phyloP scores from a whole-genome alignment of 2,113 vertebrate species.

The Pangasianodon gigas region DNA sequence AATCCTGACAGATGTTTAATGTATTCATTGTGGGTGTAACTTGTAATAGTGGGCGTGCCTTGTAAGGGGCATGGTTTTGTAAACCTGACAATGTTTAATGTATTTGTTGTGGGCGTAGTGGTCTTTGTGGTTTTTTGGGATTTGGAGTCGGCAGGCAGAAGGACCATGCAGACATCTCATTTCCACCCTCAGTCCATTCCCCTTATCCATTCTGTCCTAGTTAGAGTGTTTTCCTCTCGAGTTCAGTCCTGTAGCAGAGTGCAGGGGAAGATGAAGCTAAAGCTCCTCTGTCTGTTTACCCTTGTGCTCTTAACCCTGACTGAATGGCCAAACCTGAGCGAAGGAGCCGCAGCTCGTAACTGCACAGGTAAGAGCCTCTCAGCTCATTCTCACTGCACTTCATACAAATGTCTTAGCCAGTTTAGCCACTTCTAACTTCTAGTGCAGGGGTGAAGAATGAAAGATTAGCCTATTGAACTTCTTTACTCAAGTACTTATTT shows the following conservation, averaged over 20 bases:
- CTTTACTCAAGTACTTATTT: not conserved
- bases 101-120: too few species aligned
- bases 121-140: not conserved
- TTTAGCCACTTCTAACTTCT: not conserved
- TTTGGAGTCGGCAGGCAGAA: not conserved
- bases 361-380: constrained; percentile 48
- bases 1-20: too few species aligned
- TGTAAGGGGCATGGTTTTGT: too few species aligned
- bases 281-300: not conserved
- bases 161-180: constrained; percentile 13
- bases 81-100: too few species aligned
- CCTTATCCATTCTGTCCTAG: constrained; percentile 2
- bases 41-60: too few species aligned
- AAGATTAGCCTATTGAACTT: not conserved
- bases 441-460: not conserved
- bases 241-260: constrained; percentile 19
- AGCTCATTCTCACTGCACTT: not conserved
- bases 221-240: not conserved
- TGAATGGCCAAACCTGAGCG: constrained; percentile 30
- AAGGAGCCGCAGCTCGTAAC: constrained; percentile 39
- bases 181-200: not conserved
- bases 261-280: constrained; percentile 44
- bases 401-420: not conserved
- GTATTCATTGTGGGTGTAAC: too few species aligned
- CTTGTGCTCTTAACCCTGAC: constrained; percentile 35